Base-by-base conservation (phyloP, 2,113 vertebrate genomes). In the Syngnathus scovelli region DNA sequence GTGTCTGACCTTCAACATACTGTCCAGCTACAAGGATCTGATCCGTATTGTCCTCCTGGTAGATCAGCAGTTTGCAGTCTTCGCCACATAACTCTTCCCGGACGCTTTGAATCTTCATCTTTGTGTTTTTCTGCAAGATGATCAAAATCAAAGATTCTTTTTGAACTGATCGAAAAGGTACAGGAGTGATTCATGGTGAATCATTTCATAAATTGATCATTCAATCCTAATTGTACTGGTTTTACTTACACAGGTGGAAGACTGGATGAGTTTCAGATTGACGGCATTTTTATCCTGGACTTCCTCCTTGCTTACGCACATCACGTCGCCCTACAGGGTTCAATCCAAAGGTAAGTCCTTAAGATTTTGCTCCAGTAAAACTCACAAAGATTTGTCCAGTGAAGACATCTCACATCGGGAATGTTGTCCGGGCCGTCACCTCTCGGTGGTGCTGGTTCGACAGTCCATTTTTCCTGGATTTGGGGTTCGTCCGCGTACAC, bases 1-100 rank as follows among this genome's bases (percentile, higher is more conserved):
- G 23, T 18, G 18, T 76, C 86, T 75, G 44, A 92, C 91, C 89
- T 89, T 92, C 85, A n/a, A 91, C 84, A 44, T 85, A 85, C 55
- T 85, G 77, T 59, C 91, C 90, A 61, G 87, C 84, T n/a, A 92
- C 79, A 18, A 91, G 27, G 61, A 89, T 72, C 72, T 90, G 69
- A 15, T 87, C 67, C 0, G 87, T 61, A 70, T 87, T 65, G 71
- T 85, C 82, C 63, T 87, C 80, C 74, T 92, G 90, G 74, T 82
- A 91, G 70, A 92, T 67, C n/a, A 89, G 79, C 2, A 92, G 80
- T 18, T 89, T 86, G 54, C 89, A 90, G 73, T 87, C 79, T 19
- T 86, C 79, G 18, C 58, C 72, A 59, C 91, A 92, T 15, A 92
- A 64, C 72, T 90, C 74, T 55, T 80, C 54, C 0, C 87, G 68